Conservation (phyloP, 2,797 vertebrate genomes). For the Notolepis coatsorum region DNA sequence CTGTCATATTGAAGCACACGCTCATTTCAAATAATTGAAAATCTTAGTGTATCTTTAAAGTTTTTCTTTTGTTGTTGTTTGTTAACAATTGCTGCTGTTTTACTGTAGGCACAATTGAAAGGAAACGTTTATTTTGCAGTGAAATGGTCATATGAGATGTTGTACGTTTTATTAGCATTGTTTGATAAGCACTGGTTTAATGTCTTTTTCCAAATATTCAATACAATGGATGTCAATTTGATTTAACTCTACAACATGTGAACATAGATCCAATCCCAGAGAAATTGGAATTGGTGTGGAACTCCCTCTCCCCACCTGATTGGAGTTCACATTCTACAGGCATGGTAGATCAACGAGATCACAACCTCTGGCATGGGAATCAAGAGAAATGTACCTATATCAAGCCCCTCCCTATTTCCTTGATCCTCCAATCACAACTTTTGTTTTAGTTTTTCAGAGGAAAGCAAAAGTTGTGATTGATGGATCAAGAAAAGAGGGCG, state of each 20-base stretch:
- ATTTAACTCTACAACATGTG: not conserved
- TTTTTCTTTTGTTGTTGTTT: slow-evolving; percentile 15
- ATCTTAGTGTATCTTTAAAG: not conserved
- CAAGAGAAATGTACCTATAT: no score
- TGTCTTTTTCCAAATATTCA: not conserved
- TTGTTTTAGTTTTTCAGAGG: no score
- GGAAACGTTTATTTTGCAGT: not conserved
- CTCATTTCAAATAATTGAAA: no score
- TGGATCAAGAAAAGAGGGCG: no score
- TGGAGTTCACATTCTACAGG: no score
- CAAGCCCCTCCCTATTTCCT: no score
- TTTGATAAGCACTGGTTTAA: not conserved
- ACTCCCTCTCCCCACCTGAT: not conserved
- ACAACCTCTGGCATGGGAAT: no score
- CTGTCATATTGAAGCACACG: no score
- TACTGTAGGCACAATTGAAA: not conserved
- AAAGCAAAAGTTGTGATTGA: no score
- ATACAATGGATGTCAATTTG: not conserved
- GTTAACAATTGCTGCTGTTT: slow-evolving; percentile 11
- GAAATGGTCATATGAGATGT: not conserved
- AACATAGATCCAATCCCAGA: not conserved
- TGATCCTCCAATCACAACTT: no score
- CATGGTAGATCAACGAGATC: no score
- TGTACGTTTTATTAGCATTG: not conserved
- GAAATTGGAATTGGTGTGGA: not conserved